A percentile compares a stretch with the other conserved stretches of the same genome.
Evolutionary conservation across 2,888 invertebrate species (phyloP).

Genomic region (Coecobrya sp.): DNA sequence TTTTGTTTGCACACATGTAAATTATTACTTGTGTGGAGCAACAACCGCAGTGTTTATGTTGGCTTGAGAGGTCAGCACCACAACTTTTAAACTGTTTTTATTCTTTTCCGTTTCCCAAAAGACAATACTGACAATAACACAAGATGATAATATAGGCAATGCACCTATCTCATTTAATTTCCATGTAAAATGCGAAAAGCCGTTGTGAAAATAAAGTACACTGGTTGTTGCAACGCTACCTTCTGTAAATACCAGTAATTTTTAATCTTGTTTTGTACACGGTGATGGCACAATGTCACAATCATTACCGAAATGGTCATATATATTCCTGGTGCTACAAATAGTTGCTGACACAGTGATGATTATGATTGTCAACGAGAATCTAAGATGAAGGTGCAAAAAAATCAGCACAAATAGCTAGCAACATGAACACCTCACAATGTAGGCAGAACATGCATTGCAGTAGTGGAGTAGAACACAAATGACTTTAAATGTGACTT

Average conservation of each 20-base stretch:
- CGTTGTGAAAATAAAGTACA: not conserved
- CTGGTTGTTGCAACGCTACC: not conserved
- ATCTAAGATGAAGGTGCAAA: constrained; percentile 55
- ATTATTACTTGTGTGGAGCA: no score
- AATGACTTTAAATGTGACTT: not conserved
- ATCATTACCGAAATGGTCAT: constrained; percentile 11
- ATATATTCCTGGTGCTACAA: not conserved
- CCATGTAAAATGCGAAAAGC: constrained; percentile 4
- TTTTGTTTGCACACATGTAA: constrained; percentile 36
- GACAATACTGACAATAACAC: not conserved
- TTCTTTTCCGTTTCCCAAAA: constrained; percentile 3
- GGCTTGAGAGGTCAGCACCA: not conserved
- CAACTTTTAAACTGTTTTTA: not conserved
- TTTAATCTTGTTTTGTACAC: not conserved
- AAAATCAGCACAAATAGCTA: no score
- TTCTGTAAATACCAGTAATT: not conserved
- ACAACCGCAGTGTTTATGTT: not conserved
- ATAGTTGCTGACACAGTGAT: not conserved
- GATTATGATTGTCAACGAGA: not conserved
- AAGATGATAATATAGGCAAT: not conserved
- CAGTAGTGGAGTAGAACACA: not conserved
- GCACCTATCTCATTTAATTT: not conserved
- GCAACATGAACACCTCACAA: not conserved
- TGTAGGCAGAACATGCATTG: not conserved
- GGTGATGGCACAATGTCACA: not conserved